Base-by-base conservation (phyloP, 1,140 invertebrate species). In the Spodoptera frugiperda region DNA sequence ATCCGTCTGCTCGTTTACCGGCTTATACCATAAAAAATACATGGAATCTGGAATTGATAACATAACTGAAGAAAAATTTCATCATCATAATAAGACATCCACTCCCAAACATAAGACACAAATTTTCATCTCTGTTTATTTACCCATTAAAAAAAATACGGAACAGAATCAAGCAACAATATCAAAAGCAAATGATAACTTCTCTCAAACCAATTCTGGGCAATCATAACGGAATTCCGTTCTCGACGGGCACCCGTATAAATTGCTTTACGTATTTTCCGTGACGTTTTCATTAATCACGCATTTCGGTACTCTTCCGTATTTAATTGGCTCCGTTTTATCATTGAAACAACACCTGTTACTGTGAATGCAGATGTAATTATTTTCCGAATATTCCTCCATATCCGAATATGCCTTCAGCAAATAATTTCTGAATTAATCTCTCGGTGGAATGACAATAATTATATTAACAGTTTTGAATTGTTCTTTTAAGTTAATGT, bases 331-430 rank as follows among this genome's bases (percentile, higher is more conserved):
- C 17, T 46, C 17, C 11, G 33, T 55, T 55, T 55, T 54, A 71
- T 71, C 51, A 51, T 57, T 71, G 33, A 55, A 54, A 55, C 53
- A 55, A 71, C 67, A 71, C 51, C 68, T 55, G 68, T 55, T 71
- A 71, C 68, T 44, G 51, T 48, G 53, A 71, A 71, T 55, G 68
- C 68, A 57, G 33, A 71, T 71, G 53, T 65, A 21, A 65, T 65
- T 46, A 19, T 71, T 17, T 55, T 44, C 21, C 53, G 33, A 44
- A 61, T 61, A 61, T 61, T 44, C 39, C 33, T 61, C 33, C 3
- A 44, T 44, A n/a, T n/a, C n/a, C n/a, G n/a, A n/a, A n/a, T n/a
- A 39, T 61, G 25, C 33, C 8, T 15, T 44, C 33, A 15, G 33
- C 9, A 39, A 61, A 61, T 61, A 44, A 61, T 61, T 61, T 17